Evolutionary conservation across 2,797 vertebrate genomes (phyloP).

Genomic region (Phalloptychus januarius): DNA sequence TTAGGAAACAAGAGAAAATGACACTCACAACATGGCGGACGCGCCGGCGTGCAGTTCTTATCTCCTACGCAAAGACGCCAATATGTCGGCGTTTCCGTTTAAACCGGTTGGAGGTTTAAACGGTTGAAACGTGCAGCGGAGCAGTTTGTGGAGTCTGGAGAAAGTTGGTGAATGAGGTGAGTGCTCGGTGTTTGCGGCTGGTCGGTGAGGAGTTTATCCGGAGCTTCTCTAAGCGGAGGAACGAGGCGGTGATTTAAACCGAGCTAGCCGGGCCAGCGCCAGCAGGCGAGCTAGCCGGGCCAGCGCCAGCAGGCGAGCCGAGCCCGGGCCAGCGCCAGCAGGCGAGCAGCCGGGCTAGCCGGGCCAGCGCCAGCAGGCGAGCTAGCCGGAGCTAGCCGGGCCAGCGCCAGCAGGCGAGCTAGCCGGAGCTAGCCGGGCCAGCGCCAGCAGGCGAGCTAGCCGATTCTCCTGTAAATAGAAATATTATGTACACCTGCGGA

Average conservation of each 20-base stretch:
- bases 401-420: too few relatives aligned
- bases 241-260: not conserved
- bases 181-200: not conserved
- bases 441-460: too few relatives aligned
- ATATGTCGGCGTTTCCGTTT: slow-evolving; percentile 18
- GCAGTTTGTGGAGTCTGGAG: not conserved
- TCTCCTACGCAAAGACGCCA: not conserved
- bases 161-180: slow-evolving; percentile 52
- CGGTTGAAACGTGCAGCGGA: too few relatives aligned
- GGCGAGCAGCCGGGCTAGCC: not conserved
- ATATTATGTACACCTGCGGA: not conserved
- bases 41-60: too few relatives aligned
- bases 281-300: not conserved
- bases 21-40: not conserved
- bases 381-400: too few relatives aligned
- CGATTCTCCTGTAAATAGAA: not conserved
- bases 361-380: not conserved
- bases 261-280: not conserved
- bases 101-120: too few relatives aligned
- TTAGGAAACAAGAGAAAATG: not conserved
- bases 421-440: too few relatives aligned
- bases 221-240: not conserved
- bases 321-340: too few relatives aligned
- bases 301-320: too few relatives aligned
- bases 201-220: slow-evolving; percentile 25